Conservation (phyloP, 1,140 invertebrate genomes). For the Halictus rubicundus region DNA sequence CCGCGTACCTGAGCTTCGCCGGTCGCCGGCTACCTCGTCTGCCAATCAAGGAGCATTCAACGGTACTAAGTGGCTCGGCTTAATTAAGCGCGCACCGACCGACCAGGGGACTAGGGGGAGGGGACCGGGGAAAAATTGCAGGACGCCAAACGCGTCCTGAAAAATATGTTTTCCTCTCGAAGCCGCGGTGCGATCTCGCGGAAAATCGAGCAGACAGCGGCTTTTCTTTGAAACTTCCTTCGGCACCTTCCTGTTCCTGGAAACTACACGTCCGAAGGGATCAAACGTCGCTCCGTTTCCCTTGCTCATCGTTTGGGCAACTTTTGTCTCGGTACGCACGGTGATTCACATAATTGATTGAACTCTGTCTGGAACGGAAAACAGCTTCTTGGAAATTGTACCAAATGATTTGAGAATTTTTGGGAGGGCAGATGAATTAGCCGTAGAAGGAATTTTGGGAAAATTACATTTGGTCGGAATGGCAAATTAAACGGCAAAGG, state of each 20-base stretch:
- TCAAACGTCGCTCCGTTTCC: slow-evolving; percentile 23
- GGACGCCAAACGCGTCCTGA: slow-evolving; percentile 50
- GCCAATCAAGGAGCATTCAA: slow-evolving; percentile 71
- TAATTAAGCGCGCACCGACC: slow-evolving; percentile 64
- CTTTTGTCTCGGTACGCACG: too few relatives aligned
- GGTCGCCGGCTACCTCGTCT: slow-evolving; percentile 62
- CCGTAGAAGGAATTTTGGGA: too few relatives aligned
- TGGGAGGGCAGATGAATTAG: too few relatives aligned
- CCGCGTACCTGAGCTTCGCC: slow-evolving; percentile 58
- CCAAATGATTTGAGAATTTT: too few relatives aligned
- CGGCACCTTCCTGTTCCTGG: neutral
- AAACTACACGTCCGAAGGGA: slow-evolving; percentile 11
- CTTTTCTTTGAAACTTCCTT: slow-evolving; percentile 29
- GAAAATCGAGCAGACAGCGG: slow-evolving; percentile 49
- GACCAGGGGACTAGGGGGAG: slow-evolving; percentile 4
- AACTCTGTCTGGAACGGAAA: too few relatives aligned
- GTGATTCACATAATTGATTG: too few relatives aligned
- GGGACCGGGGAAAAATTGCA: slow-evolving; percentile 40
- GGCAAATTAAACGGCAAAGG: too few relatives aligned
- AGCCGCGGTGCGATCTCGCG: slow-evolving; percentile 31
- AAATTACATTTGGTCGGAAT: too few relatives aligned
- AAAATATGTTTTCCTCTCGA: slow-evolving; percentile 53
- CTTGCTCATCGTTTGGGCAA: neutral
- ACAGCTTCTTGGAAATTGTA: too few relatives aligned
- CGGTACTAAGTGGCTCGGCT: slow-evolving; percentile 69